These are phyloP conservation scores for Harpalus rufipes DNA, from an alignment of 2,888 invertebrate genomes.

Conservation along the genomic window DNA sequence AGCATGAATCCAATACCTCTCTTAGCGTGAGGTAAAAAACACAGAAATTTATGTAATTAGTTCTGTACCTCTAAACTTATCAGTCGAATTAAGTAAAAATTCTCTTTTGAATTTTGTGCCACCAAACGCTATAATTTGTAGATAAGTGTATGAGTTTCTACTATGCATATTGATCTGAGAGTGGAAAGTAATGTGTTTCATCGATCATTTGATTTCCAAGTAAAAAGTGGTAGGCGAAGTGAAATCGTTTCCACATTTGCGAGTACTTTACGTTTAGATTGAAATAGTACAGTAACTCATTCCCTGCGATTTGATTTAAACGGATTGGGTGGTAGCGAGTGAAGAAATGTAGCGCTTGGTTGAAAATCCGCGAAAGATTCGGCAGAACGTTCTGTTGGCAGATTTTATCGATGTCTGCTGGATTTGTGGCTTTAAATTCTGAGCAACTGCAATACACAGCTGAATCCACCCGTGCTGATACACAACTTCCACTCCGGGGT, in stretches of 20 bases:
- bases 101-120: background rate
- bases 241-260: background rate
- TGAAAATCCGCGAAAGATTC: conserved; percentile 65
- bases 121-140: background rate
- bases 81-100: no score
- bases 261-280: conserved; percentile 41
- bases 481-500: conserved; percentile 51
- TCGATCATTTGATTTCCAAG: background rate
- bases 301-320: conserved; percentile 65
- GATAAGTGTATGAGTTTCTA: background rate
- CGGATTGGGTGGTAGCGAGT: conserved; percentile 49
- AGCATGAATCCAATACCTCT: no score
- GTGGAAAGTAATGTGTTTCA: conserved; percentile 2
- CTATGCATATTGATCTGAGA: background rate
- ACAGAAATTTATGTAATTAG: no score
- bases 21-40: no score
- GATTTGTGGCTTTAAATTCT: conserved; percentile 65
- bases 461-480: conserved; percentile 58
- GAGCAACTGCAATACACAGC: conserved; percentile 63
- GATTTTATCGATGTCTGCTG: conserved; percentile 66
- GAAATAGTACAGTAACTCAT: conserved; percentile 63
- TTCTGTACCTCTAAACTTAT: no score
- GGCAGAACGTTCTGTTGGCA: conserved; percentile 32
- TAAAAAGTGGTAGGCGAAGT: background rate
- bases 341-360: conserved; percentile 38